These are phyloP conservation scores for Pleuronectes platessa DNA, from an alignment of 2,113 vertebrate species.

Conservation along the genomic window DNA sequence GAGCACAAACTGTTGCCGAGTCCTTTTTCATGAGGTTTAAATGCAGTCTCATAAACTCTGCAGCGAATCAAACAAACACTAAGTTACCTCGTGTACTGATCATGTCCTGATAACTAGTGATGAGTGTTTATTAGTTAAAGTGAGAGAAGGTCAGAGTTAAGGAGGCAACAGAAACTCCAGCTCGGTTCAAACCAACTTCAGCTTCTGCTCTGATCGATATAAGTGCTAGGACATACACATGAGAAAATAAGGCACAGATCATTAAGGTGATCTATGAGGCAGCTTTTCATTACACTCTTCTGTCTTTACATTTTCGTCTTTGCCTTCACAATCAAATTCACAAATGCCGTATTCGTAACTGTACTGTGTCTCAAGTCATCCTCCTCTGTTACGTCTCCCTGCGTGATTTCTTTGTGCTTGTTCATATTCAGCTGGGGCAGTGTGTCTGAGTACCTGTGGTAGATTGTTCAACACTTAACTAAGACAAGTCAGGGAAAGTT, in stretches of 20 bases:
- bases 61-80: no score
- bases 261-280: not conserved
- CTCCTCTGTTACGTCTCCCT: not conserved
- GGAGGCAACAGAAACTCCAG: no score
- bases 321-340: not conserved
- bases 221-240: not conserved
- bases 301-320: not conserved
- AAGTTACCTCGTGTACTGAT: no score
- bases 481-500: not conserved
- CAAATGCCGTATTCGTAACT: not conserved
- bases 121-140: no score
- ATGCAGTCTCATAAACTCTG: no score
- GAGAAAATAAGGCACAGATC: not conserved
- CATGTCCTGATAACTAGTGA: no score
- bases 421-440: not conserved
- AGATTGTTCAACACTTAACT: no score
- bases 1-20: no score
- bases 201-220: not conserved
- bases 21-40: no score
- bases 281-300: slow-evolving; percentile 6
- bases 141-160: no score
- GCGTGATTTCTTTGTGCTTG: not conserved
- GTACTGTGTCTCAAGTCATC: not conserved
- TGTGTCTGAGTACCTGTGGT: not conserved
- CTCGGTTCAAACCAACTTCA: no score